Conservation (phyloP, 2,797 vertebrate genomes). For the Gouania willdenowi region DNA sequence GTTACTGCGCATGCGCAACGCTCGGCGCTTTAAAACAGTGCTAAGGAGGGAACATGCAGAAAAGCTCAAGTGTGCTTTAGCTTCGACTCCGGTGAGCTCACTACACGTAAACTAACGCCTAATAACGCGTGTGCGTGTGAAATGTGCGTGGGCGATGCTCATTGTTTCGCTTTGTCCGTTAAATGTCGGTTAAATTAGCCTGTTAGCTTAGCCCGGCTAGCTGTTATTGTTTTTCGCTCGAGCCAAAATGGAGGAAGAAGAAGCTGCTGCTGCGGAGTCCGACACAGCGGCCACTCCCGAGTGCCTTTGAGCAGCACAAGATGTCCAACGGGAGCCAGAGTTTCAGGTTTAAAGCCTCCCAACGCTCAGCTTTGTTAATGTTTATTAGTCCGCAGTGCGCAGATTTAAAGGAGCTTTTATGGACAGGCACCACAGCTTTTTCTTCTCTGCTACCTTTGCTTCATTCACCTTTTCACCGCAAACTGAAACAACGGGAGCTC, state of each 20-base stretch:
- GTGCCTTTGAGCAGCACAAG: slow-evolving; percentile 28
- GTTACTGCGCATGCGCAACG: slow-evolving; percentile 66
- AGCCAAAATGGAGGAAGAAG: slow-evolving; percentile 76
- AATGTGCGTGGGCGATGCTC: neutral
- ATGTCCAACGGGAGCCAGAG: slow-evolving; percentile 1
- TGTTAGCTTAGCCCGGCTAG: slow-evolving; percentile 59
- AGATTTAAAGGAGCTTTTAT: no score
- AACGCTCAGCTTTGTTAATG: no score
- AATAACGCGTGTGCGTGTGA: rapidly evolving
- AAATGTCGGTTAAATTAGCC: slow-evolving; percentile 18
- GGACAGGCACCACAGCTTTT: no score
- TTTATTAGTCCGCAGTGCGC: no score
- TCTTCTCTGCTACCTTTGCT: no score
- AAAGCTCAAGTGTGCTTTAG: slow-evolving; percentile 56
- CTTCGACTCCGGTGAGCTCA: slow-evolving; percentile 60
- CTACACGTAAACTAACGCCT: neutral
- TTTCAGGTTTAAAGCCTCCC: neutral
- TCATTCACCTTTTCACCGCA: no score
- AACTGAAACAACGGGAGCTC: no score
- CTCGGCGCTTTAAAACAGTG: slow-evolving; percentile 68
- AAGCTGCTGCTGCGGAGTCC: slow-evolving; percentile 51
- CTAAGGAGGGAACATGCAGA: slow-evolving; percentile 74
- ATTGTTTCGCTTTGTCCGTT: neutral
- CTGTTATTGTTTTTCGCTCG: slow-evolving; percentile 76
- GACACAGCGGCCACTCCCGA: slow-evolving; percentile 67